Conservation (phyloP, 2,888 invertebrate species). For the Seira musarum region DNA sequence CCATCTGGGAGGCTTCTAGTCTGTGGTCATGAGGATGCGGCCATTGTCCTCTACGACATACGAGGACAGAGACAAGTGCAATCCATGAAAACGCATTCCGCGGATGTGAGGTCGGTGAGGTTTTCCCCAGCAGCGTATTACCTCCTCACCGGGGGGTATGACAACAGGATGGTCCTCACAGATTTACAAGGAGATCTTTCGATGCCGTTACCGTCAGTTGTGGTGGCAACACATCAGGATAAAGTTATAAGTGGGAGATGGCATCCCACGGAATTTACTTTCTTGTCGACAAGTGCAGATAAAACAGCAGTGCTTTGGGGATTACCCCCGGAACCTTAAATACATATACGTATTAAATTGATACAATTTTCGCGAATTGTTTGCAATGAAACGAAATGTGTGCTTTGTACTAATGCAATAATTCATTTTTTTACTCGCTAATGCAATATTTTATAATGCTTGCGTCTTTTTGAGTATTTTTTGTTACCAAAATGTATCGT, state of each 20-base stretch:
- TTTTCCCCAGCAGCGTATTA: slow-evolving; percentile 96
- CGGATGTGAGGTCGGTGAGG: slow-evolving; percentile 94
- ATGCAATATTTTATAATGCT: too few relatives aligned
- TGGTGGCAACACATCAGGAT: slow-evolving; percentile 96
- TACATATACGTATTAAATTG: too few relatives aligned
- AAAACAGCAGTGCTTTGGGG: slow-evolving; percentile 97
- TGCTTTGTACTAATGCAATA: too few relatives aligned
- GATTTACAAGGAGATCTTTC: slow-evolving; percentile 97
- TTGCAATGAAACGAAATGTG: too few relatives aligned
- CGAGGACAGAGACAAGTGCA: slow-evolving; percentile 94
- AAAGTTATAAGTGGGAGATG: slow-evolving; percentile 99
- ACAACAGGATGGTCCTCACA: slow-evolving; percentile 93
- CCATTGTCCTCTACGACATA: slow-evolving; percentile 94
- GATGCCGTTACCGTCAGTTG: slow-evolving; percentile 93
- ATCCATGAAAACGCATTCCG: slow-evolving; percentile 93
- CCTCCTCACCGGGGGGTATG: slow-evolving; percentile 95
- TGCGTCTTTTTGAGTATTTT: too few relatives aligned
- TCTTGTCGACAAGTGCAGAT: slow-evolving; percentile 98
- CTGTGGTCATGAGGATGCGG: slow-evolving; percentile 96
- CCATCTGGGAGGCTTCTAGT: too few relatives aligned
- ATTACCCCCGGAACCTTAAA: slow-evolving; percentile 86
- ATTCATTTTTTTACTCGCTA: too few relatives aligned
- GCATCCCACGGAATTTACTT: slow-evolving; percentile 98
- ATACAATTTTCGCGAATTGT: too few relatives aligned
- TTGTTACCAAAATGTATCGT: too few relatives aligned